These are phyloP conservation scores for Nesoenas mayeri DNA, from an alignment of 2,113 vertebrate species.

Conservation along the genomic window DNA sequence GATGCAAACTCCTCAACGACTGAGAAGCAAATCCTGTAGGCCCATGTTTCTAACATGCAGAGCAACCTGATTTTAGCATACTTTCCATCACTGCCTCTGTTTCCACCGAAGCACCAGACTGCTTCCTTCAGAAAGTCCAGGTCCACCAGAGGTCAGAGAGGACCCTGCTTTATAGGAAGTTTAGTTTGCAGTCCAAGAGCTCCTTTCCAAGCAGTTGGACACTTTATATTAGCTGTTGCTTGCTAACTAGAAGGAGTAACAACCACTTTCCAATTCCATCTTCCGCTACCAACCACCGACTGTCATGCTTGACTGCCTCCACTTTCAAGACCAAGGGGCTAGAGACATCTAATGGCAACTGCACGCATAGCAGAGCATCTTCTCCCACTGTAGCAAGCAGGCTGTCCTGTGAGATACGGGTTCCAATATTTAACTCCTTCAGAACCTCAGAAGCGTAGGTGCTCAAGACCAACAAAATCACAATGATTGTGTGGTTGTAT, in stretches of 20 bases:
- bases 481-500: fast-evolving
- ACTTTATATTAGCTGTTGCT: neutral
- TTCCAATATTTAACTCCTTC: conserved; percentile 26
- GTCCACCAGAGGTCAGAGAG: neutral
- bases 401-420: neutral
- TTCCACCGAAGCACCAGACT: neutral
- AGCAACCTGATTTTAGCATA: neutral
- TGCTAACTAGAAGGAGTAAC: conserved; percentile 35
- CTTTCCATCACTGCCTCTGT: neutral
- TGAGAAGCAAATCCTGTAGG: neutral
- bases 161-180: neutral
- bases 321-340: conserved; percentile 59
- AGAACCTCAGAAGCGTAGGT: neutral
- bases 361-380: conserved; percentile 55
- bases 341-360: conserved; percentile 80
- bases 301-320: neutral
- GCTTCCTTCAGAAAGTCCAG: neutral
- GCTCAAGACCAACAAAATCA: neutral
- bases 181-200: neutral
- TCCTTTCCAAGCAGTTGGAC: neutral
- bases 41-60: neutral
- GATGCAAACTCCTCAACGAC: neutral
- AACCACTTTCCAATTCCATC: conserved; percentile 21
- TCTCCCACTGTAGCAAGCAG: neutral
- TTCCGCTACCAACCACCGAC: neutral